Evolutionary conservation across 1,140 invertebrate species (phyloP).

Genomic region (Trachelipus rathkii): DNA sequence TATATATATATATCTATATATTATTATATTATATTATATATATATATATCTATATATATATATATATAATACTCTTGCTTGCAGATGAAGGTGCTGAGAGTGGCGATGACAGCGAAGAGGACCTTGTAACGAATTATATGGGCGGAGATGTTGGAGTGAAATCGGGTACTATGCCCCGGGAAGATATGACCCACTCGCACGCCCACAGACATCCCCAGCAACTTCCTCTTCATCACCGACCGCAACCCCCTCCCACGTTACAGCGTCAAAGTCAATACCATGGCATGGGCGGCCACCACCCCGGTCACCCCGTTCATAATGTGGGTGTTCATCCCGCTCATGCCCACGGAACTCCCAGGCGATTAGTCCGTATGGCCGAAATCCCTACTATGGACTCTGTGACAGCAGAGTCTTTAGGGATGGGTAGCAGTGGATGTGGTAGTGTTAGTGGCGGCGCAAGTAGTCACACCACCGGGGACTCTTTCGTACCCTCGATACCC

Average conservation of each 20-base stretch:
- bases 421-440: slow-evolving; percentile 45
- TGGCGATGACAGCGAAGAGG: slow-evolving; percentile 63
- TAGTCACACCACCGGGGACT: slow-evolving; percentile 54
- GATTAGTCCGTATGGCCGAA: slow-evolving; percentile 40
- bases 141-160: slow-evolving; percentile 18
- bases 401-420: slow-evolving; percentile 37
- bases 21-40: too few relatives aligned
- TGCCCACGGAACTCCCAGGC: slow-evolving; percentile 35
- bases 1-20: too few relatives aligned
- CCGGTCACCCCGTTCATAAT: neutral
- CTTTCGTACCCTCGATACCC: slow-evolving; percentile 54
- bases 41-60: too few relatives aligned
- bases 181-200: slow-evolving; percentile 29
- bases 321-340: slow-evolving; percentile 38
- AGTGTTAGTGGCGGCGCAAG: slow-evolving; percentile 47
- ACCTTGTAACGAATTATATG: slow-evolving; percentile 63
- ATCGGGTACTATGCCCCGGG: neutral
- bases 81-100: slow-evolving; percentile 56
- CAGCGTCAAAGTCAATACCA: slow-evolving; percentile 28
- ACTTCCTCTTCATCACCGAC: slow-evolving; percentile 24
- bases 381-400: slow-evolving; percentile 45
- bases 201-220: slow-evolving; percentile 37
- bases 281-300: neutral
- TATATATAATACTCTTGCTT: neutral
- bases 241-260: slow-evolving; percentile 33